Evolutionary conservation across 2,113 vertebrate species (phyloP).

Genomic region (Penelope pileata): DNA sequence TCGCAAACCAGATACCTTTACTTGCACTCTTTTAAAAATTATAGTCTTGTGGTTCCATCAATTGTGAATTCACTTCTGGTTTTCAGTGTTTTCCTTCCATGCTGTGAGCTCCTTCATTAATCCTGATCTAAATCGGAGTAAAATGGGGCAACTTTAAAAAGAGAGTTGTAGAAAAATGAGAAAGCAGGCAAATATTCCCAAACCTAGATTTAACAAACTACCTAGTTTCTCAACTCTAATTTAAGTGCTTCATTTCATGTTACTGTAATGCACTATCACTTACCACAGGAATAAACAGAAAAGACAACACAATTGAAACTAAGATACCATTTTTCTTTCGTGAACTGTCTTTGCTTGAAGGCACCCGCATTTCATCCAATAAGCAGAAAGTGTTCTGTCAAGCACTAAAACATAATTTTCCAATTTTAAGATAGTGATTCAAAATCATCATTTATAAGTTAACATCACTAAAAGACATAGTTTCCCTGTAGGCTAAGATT

Average conservation of each 20-base stretch:
- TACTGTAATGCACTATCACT: not conserved
- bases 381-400: not conserved
- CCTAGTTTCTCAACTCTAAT: not conserved
- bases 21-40: not conserved
- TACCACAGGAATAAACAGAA: not conserved
- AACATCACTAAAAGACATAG: not conserved
- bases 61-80: not conserved
- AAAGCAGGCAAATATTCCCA: not conserved
- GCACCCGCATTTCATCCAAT: not conserved
- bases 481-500: not conserved
- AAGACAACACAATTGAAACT: not conserved
- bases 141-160: not conserved
- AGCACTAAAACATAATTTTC: not conserved
- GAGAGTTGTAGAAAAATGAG: not conserved
- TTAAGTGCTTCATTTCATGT: not conserved
- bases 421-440: not conserved
- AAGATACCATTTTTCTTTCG: not conserved
- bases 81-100: not conserved
- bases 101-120: not conserved
- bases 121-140: not conserved
- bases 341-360: not conserved
- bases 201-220: not conserved
- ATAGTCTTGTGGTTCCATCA: not conserved
- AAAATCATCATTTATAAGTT: not conserved
- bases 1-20: not conserved